phyloP scores from a whole-genome alignment of 2,888 invertebrate species.

The Bugulina stolonifera region DNA sequence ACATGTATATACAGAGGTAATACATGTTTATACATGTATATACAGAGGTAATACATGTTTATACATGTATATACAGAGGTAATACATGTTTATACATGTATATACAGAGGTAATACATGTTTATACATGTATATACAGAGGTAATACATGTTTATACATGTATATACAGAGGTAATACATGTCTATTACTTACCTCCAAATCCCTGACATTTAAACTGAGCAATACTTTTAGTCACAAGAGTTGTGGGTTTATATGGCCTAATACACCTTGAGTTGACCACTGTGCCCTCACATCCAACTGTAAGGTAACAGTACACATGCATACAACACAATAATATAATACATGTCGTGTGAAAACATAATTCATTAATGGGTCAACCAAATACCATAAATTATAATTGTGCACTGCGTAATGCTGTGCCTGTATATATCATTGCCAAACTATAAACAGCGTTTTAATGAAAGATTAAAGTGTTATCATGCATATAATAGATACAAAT shows the following conservation, averaged over 20 bases:
- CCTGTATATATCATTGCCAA: no score
- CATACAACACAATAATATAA: no score
- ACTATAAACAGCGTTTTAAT: no score
- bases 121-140: not conserved
- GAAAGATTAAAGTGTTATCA: no score
- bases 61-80: not conserved
- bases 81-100: not conserved
- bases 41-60: not conserved
- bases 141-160: not conserved
- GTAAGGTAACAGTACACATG: no score
- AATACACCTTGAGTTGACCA: not conserved
- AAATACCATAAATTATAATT: no score
- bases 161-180: not conserved
- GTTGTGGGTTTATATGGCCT: not conserved
- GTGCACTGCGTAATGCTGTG: no score
- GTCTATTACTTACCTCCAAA: conserved; percentile 4
- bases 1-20: not conserved
- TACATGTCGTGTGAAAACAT: no score
- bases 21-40: not conserved
- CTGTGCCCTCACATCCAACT: conserved; percentile 13
- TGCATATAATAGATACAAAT: no score
- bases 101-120: not conserved
- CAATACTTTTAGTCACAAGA: not conserved
- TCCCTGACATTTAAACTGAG: not conserved
- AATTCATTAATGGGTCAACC: no score